These are phyloP conservation scores for Tokudaia muenninki DNA, from an alignment of 2,797 vertebrate species.

Conservation along the genomic window DNA sequence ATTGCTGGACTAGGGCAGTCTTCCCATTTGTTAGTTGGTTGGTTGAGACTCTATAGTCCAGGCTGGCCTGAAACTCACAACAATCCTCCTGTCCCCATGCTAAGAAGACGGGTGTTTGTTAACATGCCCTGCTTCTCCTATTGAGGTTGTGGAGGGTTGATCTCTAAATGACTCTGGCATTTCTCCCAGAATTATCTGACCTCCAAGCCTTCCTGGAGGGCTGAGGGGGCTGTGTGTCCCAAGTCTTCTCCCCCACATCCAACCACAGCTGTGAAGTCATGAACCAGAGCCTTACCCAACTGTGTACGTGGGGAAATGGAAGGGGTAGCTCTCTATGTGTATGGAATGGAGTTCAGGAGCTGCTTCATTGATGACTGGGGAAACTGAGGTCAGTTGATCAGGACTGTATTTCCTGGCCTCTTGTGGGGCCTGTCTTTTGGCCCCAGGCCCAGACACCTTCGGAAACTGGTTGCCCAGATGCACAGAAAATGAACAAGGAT, in stretches of 20 bases:
- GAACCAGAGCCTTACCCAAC: neutral
- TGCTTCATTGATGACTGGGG: neutral
- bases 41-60: neutral
- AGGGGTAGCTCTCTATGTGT: neutral
- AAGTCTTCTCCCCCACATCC: neutral
- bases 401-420: neutral
- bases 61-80: neutral
- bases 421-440: neutral
- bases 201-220: neutral
- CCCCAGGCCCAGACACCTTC: neutral
- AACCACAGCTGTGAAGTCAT: neutral
- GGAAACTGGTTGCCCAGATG: neutral
- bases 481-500: neutral
- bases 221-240: neutral
- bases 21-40: no score
- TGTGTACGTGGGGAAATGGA: neutral
- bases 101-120: neutral
- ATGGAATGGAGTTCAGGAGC: neutral
- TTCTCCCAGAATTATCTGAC: neutral
- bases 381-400: slow-evolving; percentile 7
- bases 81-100: neutral
- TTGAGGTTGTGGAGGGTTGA: neutral
- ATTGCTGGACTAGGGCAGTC: fast-evolving
- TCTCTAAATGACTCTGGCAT: neutral
- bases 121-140: neutral